Percentiles rank a stretch among this genome's conserved stretches.
Evolutionary conservation across 2,113 vertebrate genomes (phyloP).

Genomic region (Platichthys flesus): DNA sequence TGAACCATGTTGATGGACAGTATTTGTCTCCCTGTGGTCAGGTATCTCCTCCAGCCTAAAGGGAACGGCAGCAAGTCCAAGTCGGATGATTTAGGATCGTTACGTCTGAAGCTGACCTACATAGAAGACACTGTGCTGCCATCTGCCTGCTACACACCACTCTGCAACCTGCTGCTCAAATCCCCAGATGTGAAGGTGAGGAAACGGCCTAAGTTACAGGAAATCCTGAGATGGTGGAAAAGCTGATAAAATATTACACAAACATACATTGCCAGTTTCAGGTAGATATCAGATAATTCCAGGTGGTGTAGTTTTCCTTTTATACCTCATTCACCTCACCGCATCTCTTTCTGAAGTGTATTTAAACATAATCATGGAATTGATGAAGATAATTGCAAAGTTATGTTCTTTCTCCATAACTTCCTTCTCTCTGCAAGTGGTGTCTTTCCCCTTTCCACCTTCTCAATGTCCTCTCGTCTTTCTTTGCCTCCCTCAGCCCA

Average conservation of each 20-base stretch:
- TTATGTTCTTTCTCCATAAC: background rate
- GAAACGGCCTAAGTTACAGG: background rate
- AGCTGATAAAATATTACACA: too few species aligned
- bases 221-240: too few species aligned
- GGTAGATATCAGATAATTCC: background rate
- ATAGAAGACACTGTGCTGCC: slow-evolving; percentile 97
- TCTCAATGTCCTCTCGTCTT: background rate
- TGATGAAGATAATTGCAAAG: background rate
- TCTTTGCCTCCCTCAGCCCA: slow-evolving; percentile 80
- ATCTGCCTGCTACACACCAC: slow-evolving; percentile 87
- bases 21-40: slow-evolving; percentile 52
- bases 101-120: slow-evolving; percentile 93
- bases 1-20: background rate
- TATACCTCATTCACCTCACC: background rate
- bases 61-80: slow-evolving; percentile 96
- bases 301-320: background rate
- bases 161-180: slow-evolving; percentile 95
- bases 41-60: slow-evolving; percentile 96
- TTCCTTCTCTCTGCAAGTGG: background rate
- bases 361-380: background rate
- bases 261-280: too few species aligned
- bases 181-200: slow-evolving; percentile 92
- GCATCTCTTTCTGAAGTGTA: background rate
- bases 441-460: background rate
- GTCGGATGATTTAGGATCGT: slow-evolving; percentile 92